Base-by-base conservation (phyloP, 2,797 vertebrate species). In the Lutjanus campechanus region DNA sequence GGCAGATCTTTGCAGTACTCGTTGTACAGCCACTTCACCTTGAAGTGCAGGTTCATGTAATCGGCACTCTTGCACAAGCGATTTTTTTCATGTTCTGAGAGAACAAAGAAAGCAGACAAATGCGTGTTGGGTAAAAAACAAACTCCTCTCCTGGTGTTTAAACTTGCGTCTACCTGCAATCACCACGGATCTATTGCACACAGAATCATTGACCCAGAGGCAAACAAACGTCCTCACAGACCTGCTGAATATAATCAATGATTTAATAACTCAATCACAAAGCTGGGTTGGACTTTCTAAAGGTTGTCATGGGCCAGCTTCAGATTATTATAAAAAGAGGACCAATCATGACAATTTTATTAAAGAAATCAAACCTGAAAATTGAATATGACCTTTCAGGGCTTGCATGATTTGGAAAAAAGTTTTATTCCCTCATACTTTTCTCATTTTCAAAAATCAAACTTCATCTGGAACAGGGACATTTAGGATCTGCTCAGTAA, bases 11-110 rank as follows among this genome's bases (percentile, higher is more conserved):
- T 96, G 94, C 99, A 98, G 5, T 99, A 99, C 88, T 99, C 98
- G 0, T 99, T 99, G 94, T 98, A 99, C 1, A 99, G 93, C 98
- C 98, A 99, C 94, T 99, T 99, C 73, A 99, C 98, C 93, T 99
- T 99, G 93, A 99, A 99, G 94, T 99, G 98, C 83, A 99, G 96
- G 94, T 99, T 99, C 98, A 99, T 99, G 94, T 99, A 99, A 93
- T 99, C 98, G 0, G 98, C 98, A 0, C 98, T 99, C 93, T 99
- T 99, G 92, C 98, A 99, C 76, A 99, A 88, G 1, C 98, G 97
- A 69, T 99, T 98, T 88, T 98, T 99, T 87, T 99, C 98, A 0
- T 99, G 98, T 86, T 99, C 98, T 99, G 90, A 47, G 19, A 0
- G 68, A 54, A 55, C 29, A 46, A 79, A 73, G 13, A 43, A 29